Percentiles rank a stretch among this genome's conserved stretches.
phyloP scores from a whole-genome alignment of 2,797 vertebrate genomes.

The Buceros bicornis region DNA sequence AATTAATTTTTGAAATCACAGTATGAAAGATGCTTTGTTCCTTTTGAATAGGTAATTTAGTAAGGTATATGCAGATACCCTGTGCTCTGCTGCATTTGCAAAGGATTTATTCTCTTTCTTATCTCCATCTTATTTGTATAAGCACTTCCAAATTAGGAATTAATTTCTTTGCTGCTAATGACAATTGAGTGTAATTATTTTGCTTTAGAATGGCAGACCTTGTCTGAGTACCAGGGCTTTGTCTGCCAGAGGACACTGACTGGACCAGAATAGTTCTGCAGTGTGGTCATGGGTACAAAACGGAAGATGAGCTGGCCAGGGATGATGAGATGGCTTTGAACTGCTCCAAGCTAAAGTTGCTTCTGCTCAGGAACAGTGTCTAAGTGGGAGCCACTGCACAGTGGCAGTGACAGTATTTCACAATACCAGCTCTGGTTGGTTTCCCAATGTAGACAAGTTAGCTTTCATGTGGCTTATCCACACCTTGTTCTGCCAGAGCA shows the following conservation, averaged over 20 bases:
- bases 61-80: conserved; percentile 25
- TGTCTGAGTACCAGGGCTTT: neutral
- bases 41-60: conserved; percentile 71
- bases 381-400: neutral
- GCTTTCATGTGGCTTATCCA: conserved; percentile 16
- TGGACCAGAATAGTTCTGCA: neutral
- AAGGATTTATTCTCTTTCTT: conserved; percentile 23
- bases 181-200: neutral
- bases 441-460: neutral
- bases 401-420: neutral
- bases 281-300: neutral
- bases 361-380: neutral
- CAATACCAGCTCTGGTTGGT: neutral
- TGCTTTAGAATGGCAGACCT: neutral
- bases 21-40: conserved; percentile 60
- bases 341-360: neutral
- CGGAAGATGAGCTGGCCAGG: neutral
- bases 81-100: conserved; percentile 7
- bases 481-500: neutral
- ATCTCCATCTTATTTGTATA: conserved; percentile 52
- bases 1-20: conserved; percentile 78
- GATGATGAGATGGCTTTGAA: neutral
- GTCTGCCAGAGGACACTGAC: neutral
- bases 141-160: conserved; percentile 44
- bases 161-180: conserved; percentile 31